Evolutionary conservation across 2,888 invertebrate genomes (phyloP), one percentile per base, ranked within the genome.

Genomic region (Amphipyra berbera): DNA sequence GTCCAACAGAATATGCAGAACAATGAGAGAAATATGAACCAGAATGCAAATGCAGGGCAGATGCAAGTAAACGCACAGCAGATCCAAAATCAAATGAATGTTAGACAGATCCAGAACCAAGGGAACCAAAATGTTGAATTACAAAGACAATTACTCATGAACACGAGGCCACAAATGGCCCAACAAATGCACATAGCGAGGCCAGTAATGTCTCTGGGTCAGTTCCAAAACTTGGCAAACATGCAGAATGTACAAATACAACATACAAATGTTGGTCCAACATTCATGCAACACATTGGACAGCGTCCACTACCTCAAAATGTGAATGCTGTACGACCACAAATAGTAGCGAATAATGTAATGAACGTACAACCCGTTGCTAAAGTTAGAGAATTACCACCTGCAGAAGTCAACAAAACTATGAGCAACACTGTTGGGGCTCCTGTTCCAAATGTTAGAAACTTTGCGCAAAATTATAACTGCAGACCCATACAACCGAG

Each of bases 401-500:
- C 64, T 6, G 21, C 57, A 52, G 77, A 77, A 38, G 12, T 40
- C 0, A 76, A 69, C 30, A 69, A 70, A 61, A 9, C 21, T 6
- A 49, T 66, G 0, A 73, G 53, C 38, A 63, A 52, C 10, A 61
- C 53, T 33, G 49, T 59, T 44, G 70, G 49, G n/a, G 47, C 52
- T 13, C 48, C 64, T 13, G 64, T 56, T 42, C 68, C 81, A 41
- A 68, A 42, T 30, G 68, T 68, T 0, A 77, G 71, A 37, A 76
- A 69, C 38, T 76, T 79, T 37, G 70, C 79, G 7, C 88, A 83
- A 57, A 81, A 81, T 10, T 88, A 84, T 48, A 70, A 82, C 8
- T 87, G 86, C 46, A 85, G 87, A 73, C 89, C 90, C 4, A 90
- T 92, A 52, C 89, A 90, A 53, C 91, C 92, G 0, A 87, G 90